Conservation (phyloP, 2,888 invertebrate species). For the Diadegma fenestrale region DNA sequence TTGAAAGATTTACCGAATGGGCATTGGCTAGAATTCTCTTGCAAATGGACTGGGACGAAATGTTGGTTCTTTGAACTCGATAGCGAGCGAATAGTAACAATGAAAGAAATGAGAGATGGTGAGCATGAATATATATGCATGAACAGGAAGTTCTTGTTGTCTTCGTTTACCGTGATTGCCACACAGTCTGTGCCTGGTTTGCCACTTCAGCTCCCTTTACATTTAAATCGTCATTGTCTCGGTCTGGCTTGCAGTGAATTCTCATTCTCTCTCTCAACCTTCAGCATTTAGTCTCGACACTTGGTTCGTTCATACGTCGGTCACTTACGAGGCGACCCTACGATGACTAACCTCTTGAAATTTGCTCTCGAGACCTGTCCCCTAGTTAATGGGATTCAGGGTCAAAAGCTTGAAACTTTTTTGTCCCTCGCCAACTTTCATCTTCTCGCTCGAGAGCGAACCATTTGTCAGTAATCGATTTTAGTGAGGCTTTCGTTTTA, state of each 20-base stretch:
- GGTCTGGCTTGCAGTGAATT: conserved; percentile 19
- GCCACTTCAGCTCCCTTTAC: conserved; percentile 31
- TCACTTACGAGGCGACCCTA: conserved; percentile 31
- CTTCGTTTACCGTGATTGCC: conserved; percentile 79
- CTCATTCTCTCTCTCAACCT: conserved; percentile 18
- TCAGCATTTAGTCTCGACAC: conserved; percentile 16
- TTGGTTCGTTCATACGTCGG: conserved; percentile 12
- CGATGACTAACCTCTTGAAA: conserved; percentile 50
- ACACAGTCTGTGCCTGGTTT: conserved; percentile 64
- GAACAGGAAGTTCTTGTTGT: conserved; percentile 81
- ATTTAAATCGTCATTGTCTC: background rate
- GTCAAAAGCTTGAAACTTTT: conserved; percentile 48
- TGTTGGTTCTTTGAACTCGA: conserved; percentile 9
- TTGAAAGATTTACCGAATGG: background rate
- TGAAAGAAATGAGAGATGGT: conserved; percentile 30
- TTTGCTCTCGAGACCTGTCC: conserved; percentile 22
- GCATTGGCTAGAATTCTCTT: background rate
- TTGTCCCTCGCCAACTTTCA: background rate
- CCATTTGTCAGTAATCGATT: conserved; percentile 35
- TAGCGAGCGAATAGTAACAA: conserved; percentile 29
- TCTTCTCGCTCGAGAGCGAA: conserved; percentile 10
- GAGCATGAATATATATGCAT: conserved; percentile 43
- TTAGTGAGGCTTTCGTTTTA: background rate
- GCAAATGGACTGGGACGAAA: background rate
- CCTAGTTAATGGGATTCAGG: conserved; percentile 43